phyloP scores from a whole-genome alignment of 2,797 vertebrate genomes.

The Chromobotia macracanthus region DNA sequence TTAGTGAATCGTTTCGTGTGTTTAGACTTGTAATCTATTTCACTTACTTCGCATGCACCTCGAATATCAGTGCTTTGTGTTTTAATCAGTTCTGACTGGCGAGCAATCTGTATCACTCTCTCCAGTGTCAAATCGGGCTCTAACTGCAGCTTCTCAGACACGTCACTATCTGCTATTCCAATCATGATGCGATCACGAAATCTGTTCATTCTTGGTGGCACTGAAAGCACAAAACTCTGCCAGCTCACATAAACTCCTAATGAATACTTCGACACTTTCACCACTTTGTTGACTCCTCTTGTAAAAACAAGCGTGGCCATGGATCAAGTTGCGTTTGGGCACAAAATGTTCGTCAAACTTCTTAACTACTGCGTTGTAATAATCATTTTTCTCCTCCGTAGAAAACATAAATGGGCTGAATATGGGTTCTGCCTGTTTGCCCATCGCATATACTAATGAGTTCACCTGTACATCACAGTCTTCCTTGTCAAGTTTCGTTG shows the following conservation, averaged over 20 bases:
- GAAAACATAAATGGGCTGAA: conserved; percentile 28
- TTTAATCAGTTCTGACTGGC: conserved; percentile 19
- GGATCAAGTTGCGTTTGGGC: conserved; percentile 24
- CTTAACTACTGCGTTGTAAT: neutral
- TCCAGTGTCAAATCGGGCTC: conserved; percentile 20
- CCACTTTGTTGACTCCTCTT: conserved; percentile 3
- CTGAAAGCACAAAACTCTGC: conserved; percentile 14
- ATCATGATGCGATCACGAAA: conserved; percentile 25
- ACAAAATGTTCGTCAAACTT: conserved; percentile 38
- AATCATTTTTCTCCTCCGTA: neutral
- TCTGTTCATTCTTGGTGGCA: conserved; percentile 32
- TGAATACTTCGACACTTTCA: conserved; percentile 33
- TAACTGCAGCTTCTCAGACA: conserved; percentile 37
- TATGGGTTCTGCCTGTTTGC: conserved; percentile 36
- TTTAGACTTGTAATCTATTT: too few relatives aligned
- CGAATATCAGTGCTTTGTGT: neutral
- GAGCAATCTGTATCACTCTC: neutral
- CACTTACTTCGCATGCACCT: neutral
- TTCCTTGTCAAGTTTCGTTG: conserved; percentile 17
- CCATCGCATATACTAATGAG: neutral
- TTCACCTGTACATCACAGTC: conserved; percentile 34
- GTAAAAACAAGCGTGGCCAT: conserved; percentile 33
- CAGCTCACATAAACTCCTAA: neutral
- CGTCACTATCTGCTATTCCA: neutral
- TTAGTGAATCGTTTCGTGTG: too few relatives aligned